A percentile compares a stretch with the other conserved stretches of the same genome.
phyloP scores from a whole-genome alignment of 2,888 invertebrate genomes.

The Ligdia adustata region DNA sequence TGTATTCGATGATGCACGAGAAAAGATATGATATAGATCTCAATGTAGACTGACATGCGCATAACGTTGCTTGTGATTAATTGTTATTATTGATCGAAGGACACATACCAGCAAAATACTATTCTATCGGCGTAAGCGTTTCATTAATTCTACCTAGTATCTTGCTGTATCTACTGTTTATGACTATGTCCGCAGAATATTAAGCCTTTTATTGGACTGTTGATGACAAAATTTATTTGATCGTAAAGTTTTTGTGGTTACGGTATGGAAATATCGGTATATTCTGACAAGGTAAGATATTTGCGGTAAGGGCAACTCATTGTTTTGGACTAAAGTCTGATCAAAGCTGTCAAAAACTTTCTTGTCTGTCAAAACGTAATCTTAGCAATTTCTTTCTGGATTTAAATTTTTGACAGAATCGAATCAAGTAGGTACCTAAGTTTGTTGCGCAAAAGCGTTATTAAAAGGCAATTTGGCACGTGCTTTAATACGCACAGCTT shows the following conservation, averaged over 20 bases:
- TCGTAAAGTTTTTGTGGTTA: conserved; percentile 17
- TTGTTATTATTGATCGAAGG: conserved; percentile 5
- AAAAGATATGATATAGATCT: not conserved
- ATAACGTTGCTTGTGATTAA: conserved; percentile 1
- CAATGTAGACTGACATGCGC: conserved; percentile 2
- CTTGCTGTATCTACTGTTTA: too few species aligned
- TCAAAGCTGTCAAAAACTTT: too few species aligned
- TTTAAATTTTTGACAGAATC: too few species aligned
- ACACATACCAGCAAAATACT: not conserved
- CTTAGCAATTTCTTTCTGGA: too few species aligned
- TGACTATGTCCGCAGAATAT: conserved; percentile 13
- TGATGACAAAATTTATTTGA: conserved; percentile 20
- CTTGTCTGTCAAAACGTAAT: too few species aligned
- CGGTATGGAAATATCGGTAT: too few species aligned
- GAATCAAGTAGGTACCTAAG: too few species aligned
- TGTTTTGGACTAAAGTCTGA: not conserved
- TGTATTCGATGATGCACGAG: too few species aligned
- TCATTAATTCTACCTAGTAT: conserved; percentile 1
- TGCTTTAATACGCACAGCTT: too few species aligned
- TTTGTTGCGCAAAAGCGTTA: too few species aligned
- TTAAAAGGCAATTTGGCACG: too few species aligned
- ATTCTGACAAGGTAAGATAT: not conserved
- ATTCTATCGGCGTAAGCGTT: conserved; percentile 1
- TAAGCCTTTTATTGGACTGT: conserved; percentile 12
- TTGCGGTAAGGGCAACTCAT: not conserved